Evolutionary conservation across 2,888 invertebrate genomes (phyloP), one percentile per base, ranked within the genome.

Genomic region (Rambutsinella grinnellia): DNA sequence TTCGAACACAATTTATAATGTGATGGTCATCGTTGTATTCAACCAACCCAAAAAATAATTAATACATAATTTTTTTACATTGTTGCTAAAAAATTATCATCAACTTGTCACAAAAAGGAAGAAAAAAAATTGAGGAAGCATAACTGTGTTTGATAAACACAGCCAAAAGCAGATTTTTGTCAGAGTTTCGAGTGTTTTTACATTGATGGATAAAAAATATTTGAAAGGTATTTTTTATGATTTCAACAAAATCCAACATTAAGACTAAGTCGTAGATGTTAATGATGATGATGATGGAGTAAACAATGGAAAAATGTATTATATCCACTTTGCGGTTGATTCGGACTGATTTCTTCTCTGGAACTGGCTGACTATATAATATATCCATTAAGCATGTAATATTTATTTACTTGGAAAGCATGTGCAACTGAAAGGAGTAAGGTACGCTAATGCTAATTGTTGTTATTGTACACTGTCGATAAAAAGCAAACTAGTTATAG

Each of bases 321-420:
- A 47, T 62, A 76, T 76, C 76, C 76, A 75, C 56, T 54, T 68
- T 58, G 62, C 63, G 76, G 63, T 76, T 68, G 76, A 76, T 76
- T 76, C 69, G 76, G 76, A 76, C 76, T 76, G 76, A 76, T 76
- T 76, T 76, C 76, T 76, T 76, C 69, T 76, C 68, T 76, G 69
- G 76, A 76, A 76, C 69, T 76, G 76, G 76, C 68, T 76, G 76
- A 76, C 76, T 69, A 69, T 49, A 68, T 51, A 66, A 58, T 71
- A 66, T 65, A 67, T 67, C 49, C 61, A 67, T 51, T 69, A 76
- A 58, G 69, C 68, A 68, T 69, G 68, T 76, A 76, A 63, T 57
- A 74, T 75, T 68, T 75, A 75, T 75, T 75, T 27, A 62, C 49
- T 75, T 61, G 67, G 66, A 74, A 51, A 47, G 47, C 13, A 70